These are phyloP conservation scores for Aplysia californica DNA, from an alignment of 1,140 invertebrate species.

Conservation along the genomic window DNA sequence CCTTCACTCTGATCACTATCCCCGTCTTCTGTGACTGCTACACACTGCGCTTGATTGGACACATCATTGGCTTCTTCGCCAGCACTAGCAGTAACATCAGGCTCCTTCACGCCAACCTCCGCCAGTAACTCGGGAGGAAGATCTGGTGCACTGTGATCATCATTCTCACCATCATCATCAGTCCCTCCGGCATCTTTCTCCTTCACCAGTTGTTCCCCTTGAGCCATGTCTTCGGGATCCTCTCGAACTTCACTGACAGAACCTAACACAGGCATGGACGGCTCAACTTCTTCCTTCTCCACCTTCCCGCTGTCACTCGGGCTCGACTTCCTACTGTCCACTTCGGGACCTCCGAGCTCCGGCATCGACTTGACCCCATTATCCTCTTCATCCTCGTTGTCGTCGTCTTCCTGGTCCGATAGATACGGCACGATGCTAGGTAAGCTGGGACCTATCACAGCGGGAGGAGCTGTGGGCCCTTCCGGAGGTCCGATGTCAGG, in stretches of 20 bases:
- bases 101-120: background rate
- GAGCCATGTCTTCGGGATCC: background rate
- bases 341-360: no score
- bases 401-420: slow-evolving; percentile 15
- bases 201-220: background rate
- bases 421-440: slow-evolving; percentile 17
- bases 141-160: background rate
- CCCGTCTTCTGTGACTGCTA: no score
- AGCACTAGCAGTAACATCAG: background rate
- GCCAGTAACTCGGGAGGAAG: background rate
- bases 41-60: no score
- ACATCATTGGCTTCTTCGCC: no score
- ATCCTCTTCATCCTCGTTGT: no score
- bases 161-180: background rate
- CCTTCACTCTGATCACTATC: no score
- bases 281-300: no score
- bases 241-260: background rate
- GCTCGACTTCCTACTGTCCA: no score
- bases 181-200: background rate
- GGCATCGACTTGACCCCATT: no score
- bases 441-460: background rate
- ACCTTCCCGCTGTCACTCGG: no score
- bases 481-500: background rate
- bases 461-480: background rate
- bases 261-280: background rate